Conservation (phyloP, 2,888 invertebrate genomes). For the Campoletis raptor region DNA sequence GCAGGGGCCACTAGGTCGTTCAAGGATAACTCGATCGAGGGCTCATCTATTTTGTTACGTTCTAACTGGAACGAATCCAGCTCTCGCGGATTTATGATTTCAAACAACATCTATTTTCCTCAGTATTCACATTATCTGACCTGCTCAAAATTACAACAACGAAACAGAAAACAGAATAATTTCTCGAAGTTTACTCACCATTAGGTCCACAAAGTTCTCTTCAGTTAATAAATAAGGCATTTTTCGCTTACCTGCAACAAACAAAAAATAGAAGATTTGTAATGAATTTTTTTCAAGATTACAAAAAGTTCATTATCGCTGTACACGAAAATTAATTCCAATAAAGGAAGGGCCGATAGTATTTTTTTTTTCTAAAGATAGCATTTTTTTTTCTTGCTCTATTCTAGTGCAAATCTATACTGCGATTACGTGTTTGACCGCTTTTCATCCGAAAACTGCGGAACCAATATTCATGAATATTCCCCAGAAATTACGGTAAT, state of each 20-base stretch:
- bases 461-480: no score
- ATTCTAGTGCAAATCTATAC: no score
- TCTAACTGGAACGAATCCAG: conserved; percentile 70
- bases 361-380: not conserved
- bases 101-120: conserved; percentile 38
- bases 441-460: no score
- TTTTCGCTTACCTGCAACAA: conserved; percentile 77
- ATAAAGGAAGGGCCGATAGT: not conserved
- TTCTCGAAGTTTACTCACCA: conserved; percentile 30
- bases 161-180: not conserved
- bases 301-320: not conserved
- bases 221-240: conserved; percentile 29
- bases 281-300: not conserved
- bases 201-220: not conserved
- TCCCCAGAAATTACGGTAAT: no score
- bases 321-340: not conserved
- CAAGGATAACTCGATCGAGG: conserved; percentile 77
- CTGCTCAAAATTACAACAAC: conserved; percentile 7
- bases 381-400: no score
- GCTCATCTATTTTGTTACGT: conserved; percentile 48
- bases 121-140: not conserved
- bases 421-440: no score
- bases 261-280: conserved; percentile 68
- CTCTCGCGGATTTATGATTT: conserved; percentile 49
- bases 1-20: conserved; percentile 71